phyloP scores from a whole-genome alignment of 2,797 vertebrate genomes.

The Eremophila alpestris region DNA sequence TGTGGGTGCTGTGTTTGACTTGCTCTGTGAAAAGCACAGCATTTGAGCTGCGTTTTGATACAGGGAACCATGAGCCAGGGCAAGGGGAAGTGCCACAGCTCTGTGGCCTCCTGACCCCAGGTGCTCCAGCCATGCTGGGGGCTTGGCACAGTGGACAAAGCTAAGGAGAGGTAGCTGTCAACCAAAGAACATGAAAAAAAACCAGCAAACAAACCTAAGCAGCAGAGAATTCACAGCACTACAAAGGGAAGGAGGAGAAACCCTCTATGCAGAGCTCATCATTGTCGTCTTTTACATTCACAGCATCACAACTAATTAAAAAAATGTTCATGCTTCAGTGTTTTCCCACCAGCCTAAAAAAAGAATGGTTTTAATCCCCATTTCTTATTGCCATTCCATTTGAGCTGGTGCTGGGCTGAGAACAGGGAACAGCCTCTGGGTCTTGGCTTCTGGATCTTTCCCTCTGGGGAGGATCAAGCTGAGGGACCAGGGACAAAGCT shows the following conservation, averaged over 20 bases:
- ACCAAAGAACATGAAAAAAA: background rate
- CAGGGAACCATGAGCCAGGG: accelerated
- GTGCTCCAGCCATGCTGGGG: background rate
- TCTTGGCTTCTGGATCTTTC: background rate
- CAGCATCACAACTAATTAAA: background rate
- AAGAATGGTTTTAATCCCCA: background rate
- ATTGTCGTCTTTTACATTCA: background rate
- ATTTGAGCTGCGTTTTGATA: background rate
- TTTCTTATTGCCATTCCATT: background rate
- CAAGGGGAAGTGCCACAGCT: background rate
- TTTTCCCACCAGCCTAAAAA: background rate
- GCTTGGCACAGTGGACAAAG: background rate
- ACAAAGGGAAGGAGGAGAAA: background rate
- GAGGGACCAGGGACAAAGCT: background rate
- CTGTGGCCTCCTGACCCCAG: accelerated
- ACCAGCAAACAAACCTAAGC: background rate
- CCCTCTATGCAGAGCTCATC: background rate
- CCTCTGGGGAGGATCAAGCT: background rate
- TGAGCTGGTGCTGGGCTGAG: background rate
- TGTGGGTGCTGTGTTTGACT: background rate
- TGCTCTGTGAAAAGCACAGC: background rate
- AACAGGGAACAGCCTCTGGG: background rate
- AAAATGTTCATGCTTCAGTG: background rate
- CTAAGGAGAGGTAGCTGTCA: background rate
- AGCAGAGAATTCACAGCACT: background rate